Percentiles rank a stretch among this genome's conserved stretches.
Conservation (phyloP, 2,797 vertebrate genomes). For the Pangasius krempfi region DNA sequence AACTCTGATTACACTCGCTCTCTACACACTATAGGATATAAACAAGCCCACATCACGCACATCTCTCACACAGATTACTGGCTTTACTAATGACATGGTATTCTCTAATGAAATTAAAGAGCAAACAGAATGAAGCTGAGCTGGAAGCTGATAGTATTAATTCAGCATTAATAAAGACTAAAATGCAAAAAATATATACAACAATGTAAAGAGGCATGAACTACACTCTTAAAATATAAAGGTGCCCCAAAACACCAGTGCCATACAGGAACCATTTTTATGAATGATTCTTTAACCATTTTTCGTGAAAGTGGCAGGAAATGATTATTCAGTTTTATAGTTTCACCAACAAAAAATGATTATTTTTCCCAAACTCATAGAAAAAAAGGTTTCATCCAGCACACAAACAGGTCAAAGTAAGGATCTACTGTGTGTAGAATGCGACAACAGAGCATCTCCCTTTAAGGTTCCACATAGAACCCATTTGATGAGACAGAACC, state of each 20-base stretch:
- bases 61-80: not conserved
- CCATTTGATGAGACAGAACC: not conserved
- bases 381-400: not conserved
- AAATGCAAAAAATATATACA: not conserved
- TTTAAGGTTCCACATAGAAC: not conserved
- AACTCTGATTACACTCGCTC: conserved; percentile 23
- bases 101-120: not conserved
- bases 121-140: not conserved
- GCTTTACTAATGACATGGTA: conserved; percentile 1
- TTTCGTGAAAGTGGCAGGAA: not conserved
- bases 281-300: not conserved
- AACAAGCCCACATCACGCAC: not conserved
- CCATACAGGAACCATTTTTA: not conserved
- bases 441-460: not conserved
- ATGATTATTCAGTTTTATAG: not conserved
- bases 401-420: not conserved
- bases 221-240: not conserved
- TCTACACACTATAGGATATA: not conserved
- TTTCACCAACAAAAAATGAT: not conserved
- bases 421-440: not conserved
- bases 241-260: not conserved
- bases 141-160: not conserved
- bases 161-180: not conserved
- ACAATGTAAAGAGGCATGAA: not conserved
- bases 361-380: not conserved